Evolutionary conservation across 2,888 invertebrate species (phyloP), one percentile per base, ranked within the genome.

Genomic region (Piscicola geometra): DNA sequence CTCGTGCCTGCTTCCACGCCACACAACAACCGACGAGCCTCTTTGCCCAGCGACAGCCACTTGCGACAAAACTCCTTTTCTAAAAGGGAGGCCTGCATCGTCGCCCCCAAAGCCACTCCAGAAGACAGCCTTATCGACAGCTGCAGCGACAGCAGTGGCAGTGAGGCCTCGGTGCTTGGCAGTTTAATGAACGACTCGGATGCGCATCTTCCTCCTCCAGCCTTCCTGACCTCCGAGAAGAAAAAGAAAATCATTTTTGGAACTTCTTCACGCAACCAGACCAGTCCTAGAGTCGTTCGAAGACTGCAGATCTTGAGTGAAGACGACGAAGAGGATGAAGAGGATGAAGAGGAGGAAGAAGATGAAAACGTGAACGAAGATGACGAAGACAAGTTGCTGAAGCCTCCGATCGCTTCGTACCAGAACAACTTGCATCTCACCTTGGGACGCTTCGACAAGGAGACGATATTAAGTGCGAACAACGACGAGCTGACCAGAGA

Each of bases 111-210:
- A 73, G 79, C 79, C 30, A 79, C 79, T 15, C 79, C 79, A 0
- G 79, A 79, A 74, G 79, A 79, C 69, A 79, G 79, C 67, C 47
- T 76, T 12, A 79, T 79, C 18, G 79, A 79, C 76, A 77, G 75
- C 56, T 75, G 70, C 76, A 75, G 76, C 32, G 71, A 47, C 32
- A 66, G 41, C 56, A 75, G 50, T 12, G 47, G 30, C 21, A 41
- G 69, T 66, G 60, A 56, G 3, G 5, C 60, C 5, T 56, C 60
- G n/a, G 21, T 56, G 60, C n/a, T 56, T 56, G 25, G 60, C 60
- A 66, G 71, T 66, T 18, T 30, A 15, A 56, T 35, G 32, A 64
- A 56, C 52, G 35, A 30, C 32, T 25, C 30, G 18, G 25, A 30
- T 1, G 75, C 36, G 12, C 74, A 76, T 5, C 73, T 73, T n/a